Evolutionary conservation across 2,797 vertebrate species (phyloP), one percentile per base, ranked within the genome.

Genomic region (Myotis pilosus): DNA sequence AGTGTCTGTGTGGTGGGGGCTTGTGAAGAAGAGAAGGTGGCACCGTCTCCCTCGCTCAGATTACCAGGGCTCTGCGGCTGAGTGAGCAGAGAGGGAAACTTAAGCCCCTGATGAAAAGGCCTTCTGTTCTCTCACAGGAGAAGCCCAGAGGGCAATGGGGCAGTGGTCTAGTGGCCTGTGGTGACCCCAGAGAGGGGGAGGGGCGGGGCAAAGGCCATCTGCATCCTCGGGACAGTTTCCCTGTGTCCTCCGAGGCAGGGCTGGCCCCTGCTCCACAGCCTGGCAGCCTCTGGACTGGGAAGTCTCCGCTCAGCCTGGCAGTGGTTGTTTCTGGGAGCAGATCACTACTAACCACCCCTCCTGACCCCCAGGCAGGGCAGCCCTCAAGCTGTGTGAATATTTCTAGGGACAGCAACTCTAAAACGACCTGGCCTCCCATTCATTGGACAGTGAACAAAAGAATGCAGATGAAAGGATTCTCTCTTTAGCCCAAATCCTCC

Each of bases 91-190:
- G 93, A 90, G 75, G 38, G 64, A 79, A 94, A 92, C 57, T 88
- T 93, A 96, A 96, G 92, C 92, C 69, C 19, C 33, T 68, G 84
- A 87, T 94, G 91, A 95, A 96, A 95, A 92, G 93, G 69, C 96
- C 96, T 95, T 85, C 93, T 94, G 90, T 95, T 96, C 93, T 87
- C 92, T 6, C 7, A 66, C 57, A 80, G 44, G 49, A 95, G 96
- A 62, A 86, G 60, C 85, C 87, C 68, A 76, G 84, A 94, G 96
- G 87, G 80, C 57, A 89, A 25, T 47, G 51, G 95, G 92, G 82
- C 90, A 86, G 93, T 94, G 93, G 89, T 78, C 92, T 72, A 78
- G 49, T 94, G 91, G 79, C 94, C 92, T 90, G 6, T 83, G 82
- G 78, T 96, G 95, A 96, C 96, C 75, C 64, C 25, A 11, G 47